These are phyloP conservation scores for Chamaetylas fuelleborni DNA, from an alignment of 2,113 vertebrate genomes.

Conservation along the genomic window DNA sequence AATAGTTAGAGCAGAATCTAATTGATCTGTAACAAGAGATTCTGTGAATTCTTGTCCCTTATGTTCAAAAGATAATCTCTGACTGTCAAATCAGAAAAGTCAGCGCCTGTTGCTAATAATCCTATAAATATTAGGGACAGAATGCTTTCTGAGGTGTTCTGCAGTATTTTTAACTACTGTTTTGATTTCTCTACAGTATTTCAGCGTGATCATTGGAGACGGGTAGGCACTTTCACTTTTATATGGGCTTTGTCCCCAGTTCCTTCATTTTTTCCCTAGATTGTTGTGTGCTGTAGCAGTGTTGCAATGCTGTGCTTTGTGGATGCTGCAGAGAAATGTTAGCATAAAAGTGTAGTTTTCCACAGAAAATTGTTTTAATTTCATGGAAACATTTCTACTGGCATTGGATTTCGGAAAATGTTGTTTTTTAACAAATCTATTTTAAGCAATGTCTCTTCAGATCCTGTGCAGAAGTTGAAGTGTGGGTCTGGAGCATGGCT, in stretches of 20 bases:
- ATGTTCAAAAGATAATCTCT: not conserved
- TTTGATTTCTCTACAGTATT: constrained; percentile 56
- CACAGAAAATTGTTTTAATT: constrained; percentile 30
- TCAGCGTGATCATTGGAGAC: constrained; percentile 42
- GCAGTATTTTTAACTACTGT: not conserved
- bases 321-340: constrained; percentile 15
- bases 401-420: not conserved
- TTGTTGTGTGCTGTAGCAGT: constrained; percentile 10
- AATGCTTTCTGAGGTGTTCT: not conserved
- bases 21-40: not conserved
- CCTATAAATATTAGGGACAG: not conserved
- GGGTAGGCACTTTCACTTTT: constrained; percentile 46
- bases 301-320: constrained; percentile 22
- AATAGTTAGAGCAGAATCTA: not conserved
- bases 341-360: not conserved
- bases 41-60: not conserved
- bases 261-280: not conserved
- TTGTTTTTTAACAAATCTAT: not conserved
- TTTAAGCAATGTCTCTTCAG: constrained; percentile 13
- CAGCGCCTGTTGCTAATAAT: not conserved
- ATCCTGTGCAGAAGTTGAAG: not conserved
- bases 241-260: not conserved
- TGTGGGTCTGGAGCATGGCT: not conserved
- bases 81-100: not conserved
- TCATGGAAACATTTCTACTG: constrained; percentile 4